Base-by-base conservation (phyloP, 2,888 invertebrate species). In the Panzeria rudis region DNA sequence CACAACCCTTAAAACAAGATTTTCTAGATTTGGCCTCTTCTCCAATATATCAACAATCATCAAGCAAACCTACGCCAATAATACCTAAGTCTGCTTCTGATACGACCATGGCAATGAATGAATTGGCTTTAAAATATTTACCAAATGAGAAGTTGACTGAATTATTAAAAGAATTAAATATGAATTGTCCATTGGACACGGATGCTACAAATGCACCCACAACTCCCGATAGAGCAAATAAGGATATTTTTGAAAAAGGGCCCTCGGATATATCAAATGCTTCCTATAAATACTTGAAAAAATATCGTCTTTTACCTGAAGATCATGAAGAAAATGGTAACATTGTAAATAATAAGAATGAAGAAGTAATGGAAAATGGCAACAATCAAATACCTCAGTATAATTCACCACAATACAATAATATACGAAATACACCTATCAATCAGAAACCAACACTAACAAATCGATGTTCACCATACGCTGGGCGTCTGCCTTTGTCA, bases 71-170 rank as follows among this genome's bases (percentile, higher is more conserved):
- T 20, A 50, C 15, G 38, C 13, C 38, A 9, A 52, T 66, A 0
- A 54, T 88, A 4, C 50, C 87, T 9, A 91, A 90, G 23, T 87
- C 90, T 0, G 87, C 87, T 38, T 90, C 91, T 0, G 92, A 92
- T n/a, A 89, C 91, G 66, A 92, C 90, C 62, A 71, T 92, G 83
- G 91, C 89, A 2, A 92, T 92, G 92, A 92, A 91, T 86, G 91
- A 92, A 76, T 83, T 92, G 62, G 92, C 92, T 0, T 81, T 90
- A 0, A 92, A 92, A 64, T 92, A 92, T 85, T 83, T 92, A 52
- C 92, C 92, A 0, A 91, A 89, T 56, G 89, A 89, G 23, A 90
- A 91, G 71, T 87, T 92, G 1, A 88, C 88, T 7, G 91, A 91
- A 69, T 75, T 92, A 32, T 86, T 91, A 79, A 88, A 90, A 3